Percentiles rank a stretch among this genome's conserved stretches.
phyloP scores from a whole-genome alignment of 1,140 invertebrate genomes.

The Agraylea sexmaculata region DNA sequence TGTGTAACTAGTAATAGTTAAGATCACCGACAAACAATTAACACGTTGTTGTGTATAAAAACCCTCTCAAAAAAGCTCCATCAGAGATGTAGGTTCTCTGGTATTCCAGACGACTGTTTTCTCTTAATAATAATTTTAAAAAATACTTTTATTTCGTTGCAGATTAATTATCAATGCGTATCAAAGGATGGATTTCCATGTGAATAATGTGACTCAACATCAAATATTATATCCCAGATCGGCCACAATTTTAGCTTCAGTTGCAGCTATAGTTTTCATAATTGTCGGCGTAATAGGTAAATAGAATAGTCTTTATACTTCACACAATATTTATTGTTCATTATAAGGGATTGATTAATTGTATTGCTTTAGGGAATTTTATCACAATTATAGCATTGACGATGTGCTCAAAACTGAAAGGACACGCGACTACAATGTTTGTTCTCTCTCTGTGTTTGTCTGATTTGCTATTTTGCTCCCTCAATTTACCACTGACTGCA shows the following conservation, averaged over 20 bases:
- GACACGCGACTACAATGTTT: constrained; percentile 77
- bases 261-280: constrained; percentile 66
- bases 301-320: constrained; percentile 20
- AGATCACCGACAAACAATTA: too few relatives aligned
- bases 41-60: too few relatives aligned
- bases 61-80: too few relatives aligned
- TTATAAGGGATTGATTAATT: neutral
- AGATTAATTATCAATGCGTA: neutral
- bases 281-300: constrained; percentile 66
- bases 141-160: neutral
- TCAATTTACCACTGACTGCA: constrained; percentile 75
- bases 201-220: too few relatives aligned
- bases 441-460: constrained; percentile 75
- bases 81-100: too few relatives aligned
- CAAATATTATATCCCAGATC: constrained; percentile 60
- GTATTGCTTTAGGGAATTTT: constrained; percentile 71
- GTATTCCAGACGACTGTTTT: too few relatives aligned
- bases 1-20: too few relatives aligned
- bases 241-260: constrained; percentile 61
- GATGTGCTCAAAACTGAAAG: constrained; percentile 60
- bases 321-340: neutral
- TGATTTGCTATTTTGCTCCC: constrained; percentile 72
- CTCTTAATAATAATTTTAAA: too few relatives aligned
- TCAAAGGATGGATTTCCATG: neutral
- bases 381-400: constrained; percentile 66